Percentiles rank a stretch among this genome's conserved stretches.
phyloP scores from a whole-genome alignment of 1,140 invertebrate species.

The Doryteuthis pealeii region DNA sequence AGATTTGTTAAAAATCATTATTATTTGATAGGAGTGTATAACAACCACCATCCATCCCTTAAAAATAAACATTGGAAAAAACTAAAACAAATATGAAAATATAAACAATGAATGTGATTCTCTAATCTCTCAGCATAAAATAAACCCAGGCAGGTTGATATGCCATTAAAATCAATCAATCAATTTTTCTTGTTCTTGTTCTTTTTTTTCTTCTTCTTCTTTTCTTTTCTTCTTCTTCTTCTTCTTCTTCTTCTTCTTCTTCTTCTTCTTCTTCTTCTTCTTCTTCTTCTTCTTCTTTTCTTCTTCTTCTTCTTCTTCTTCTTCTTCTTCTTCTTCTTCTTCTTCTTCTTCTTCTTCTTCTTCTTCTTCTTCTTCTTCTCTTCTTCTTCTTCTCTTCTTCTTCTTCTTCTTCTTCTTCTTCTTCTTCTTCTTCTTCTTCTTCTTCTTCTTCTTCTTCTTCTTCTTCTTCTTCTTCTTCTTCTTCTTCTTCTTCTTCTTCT shows the following conservation, averaged over 20 bases:
- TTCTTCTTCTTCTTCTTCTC: not conserved
- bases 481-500: conserved; percentile 19
- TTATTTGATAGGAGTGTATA: no score
- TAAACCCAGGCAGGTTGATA: no score
- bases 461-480: conserved; percentile 15
- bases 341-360: not conserved
- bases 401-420: conserved; percentile 11
- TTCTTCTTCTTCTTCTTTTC: conserved; percentile 6
- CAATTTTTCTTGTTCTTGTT: no score
- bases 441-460: conserved; percentile 15
- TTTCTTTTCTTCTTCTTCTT: not conserved
- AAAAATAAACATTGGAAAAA: not conserved
- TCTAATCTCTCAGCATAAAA: no score
- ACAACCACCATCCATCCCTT: not conserved
- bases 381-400: not conserved
- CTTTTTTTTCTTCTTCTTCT: not conserved
- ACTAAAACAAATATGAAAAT: no score
- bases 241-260: conserved; percentile 3
- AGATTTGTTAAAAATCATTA: no score
- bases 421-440: conserved; percentile 13
- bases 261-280: not conserved
- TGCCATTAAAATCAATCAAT: no score
- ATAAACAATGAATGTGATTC: no score
- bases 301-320: not conserved
- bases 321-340: not conserved